These are phyloP conservation scores for Galago senegalensis DNA, from an alignment of 2,797 vertebrate genomes.

Conservation along the genomic window DNA sequence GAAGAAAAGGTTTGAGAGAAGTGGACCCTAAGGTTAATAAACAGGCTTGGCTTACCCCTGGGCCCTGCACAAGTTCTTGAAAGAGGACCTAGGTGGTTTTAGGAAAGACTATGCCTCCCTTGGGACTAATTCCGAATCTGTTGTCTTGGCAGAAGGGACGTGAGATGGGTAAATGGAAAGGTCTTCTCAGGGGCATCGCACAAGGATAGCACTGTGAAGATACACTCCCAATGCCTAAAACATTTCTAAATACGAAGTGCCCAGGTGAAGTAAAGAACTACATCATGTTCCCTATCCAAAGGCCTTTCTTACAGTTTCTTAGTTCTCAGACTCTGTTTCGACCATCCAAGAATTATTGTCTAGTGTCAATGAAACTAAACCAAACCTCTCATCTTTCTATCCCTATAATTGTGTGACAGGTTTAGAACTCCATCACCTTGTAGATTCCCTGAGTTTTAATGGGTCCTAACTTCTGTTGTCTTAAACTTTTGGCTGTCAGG, in stretches of 20 bases:
- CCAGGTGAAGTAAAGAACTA: background rate
- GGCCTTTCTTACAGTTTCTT: background rate
- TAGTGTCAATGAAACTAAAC: conserved; percentile 61
- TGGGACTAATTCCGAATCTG: background rate
- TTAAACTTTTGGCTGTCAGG: conserved; percentile 16
- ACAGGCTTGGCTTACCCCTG: background rate
- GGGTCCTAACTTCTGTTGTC: conserved; percentile 1
- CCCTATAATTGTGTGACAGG: background rate
- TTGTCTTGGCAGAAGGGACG: background rate
- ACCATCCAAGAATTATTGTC: background rate
- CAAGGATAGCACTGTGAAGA: background rate
- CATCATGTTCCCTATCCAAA: background rate
- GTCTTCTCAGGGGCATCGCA: background rate
- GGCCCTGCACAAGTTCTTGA: background rate
- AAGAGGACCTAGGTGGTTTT: background rate
- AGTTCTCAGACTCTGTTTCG: conserved; percentile 15
- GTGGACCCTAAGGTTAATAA: background rate
- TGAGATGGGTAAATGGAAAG: conserved; percentile 26
- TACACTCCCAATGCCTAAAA: background rate
- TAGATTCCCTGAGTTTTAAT: conserved; percentile 16
- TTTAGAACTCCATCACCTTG: conserved; percentile 31
- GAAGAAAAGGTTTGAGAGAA: background rate
- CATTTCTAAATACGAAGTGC: conserved; percentile 32
- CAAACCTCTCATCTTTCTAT: conserved; percentile 9
- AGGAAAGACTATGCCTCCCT: background rate